Conservation (phyloP, 2,888 invertebrate genomes). For the Anthophora plumipes region DNA sequence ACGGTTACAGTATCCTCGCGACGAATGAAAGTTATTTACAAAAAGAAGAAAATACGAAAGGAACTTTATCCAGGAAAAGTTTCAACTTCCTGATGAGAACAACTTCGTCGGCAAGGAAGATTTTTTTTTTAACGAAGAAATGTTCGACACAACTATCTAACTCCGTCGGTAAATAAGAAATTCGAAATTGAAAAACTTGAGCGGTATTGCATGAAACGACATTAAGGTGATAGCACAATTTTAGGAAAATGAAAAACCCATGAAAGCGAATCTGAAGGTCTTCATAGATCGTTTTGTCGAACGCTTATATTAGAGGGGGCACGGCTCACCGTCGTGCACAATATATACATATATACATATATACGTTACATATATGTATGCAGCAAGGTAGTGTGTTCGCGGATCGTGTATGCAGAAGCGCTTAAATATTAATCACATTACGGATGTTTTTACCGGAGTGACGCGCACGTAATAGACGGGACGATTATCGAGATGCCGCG, state of each 20-base stretch:
- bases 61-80: not conserved
- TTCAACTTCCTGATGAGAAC: not conserved
- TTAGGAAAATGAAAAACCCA: not conserved
- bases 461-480: conserved; percentile 73
- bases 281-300: conserved; percentile 46
- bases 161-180: conserved; percentile 29
- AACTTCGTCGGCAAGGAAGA: conserved; percentile 18
- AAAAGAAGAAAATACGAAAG: not conserved
- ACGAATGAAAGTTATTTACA: not conserved
- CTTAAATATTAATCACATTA: conserved; percentile 73
- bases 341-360: conserved; percentile 13
- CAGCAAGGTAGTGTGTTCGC: conserved; percentile 71
- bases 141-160: not conserved
- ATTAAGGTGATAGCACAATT: not conserved
- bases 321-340: conserved; percentile 43
- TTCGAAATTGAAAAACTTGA: conserved; percentile 1
- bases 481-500: conserved; percentile 64
- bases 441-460: conserved; percentile 77
- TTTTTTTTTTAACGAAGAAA: not conserved
- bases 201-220: conserved; percentile 33
- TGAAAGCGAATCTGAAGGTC: conserved; percentile 28
- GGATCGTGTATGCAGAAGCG: conserved; percentile 69
- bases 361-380: conserved; percentile 45
- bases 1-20: not conserved
- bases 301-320: conserved; percentile 49